phyloP scores from a whole-genome alignment of 2,113 vertebrate species.

The Poeciliopsis retropinna region DNA sequence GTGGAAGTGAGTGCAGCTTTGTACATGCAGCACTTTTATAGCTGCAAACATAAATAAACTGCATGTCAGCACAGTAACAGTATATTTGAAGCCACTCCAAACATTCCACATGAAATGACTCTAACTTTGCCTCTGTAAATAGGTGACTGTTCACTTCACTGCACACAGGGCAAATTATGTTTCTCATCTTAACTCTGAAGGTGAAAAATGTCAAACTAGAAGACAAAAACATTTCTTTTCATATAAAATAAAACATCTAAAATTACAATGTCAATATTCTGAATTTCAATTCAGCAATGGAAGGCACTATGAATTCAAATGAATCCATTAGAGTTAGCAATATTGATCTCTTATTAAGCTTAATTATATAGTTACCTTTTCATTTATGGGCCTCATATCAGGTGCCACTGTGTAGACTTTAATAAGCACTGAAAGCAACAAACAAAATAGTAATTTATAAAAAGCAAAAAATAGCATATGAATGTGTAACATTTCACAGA shows the following conservation, averaged over 20 bases:
- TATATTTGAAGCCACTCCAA: slow-evolving; percentile 58
- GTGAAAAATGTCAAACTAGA: slow-evolving; percentile 1
- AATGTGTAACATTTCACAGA: background rate
- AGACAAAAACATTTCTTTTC: background rate
- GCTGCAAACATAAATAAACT: slow-evolving; percentile 68
- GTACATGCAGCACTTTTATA: slow-evolving; percentile 58
- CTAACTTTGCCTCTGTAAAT: slow-evolving; percentile 51
- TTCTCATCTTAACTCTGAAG: slow-evolving; percentile 17
- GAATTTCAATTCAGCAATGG: background rate
- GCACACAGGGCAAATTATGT: slow-evolving; percentile 2
- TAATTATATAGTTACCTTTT: slow-evolving; percentile 80
- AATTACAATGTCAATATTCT: background rate
- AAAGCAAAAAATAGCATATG: background rate
- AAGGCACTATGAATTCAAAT: background rate
- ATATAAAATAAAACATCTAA: background rate
- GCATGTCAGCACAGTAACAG: slow-evolving; percentile 63
- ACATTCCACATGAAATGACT: slow-evolving; percentile 71
- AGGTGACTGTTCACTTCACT: slow-evolving; percentile 56
- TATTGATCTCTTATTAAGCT: background rate
- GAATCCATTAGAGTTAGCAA: background rate
- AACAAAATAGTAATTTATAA: slow-evolving; percentile 12
- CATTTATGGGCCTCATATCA: slow-evolving; percentile 85
- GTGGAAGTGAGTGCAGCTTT: slow-evolving; percentile 43
- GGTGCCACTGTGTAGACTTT: slow-evolving; percentile 88
- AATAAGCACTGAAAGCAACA: slow-evolving; percentile 83